These are phyloP conservation scores for Dioctria linearis DNA, from an alignment of 2,888 invertebrate species.

Conservation along the genomic window DNA sequence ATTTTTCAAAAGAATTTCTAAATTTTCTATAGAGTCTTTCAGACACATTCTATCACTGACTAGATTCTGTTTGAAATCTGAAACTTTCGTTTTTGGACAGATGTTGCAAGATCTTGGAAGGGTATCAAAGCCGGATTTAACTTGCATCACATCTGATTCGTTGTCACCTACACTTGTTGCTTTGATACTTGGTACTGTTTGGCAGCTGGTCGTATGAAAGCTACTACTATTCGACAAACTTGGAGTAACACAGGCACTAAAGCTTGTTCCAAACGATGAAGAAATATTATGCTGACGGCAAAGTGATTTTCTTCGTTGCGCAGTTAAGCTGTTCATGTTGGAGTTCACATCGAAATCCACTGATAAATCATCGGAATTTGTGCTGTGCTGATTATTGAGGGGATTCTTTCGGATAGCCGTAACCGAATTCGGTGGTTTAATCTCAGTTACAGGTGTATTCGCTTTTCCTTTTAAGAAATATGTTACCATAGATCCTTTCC, in stretches of 20 bases:
- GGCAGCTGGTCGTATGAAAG: slow-evolving; percentile 63
- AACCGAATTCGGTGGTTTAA: background rate
- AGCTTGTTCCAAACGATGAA: slow-evolving; percentile 69
- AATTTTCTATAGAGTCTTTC: slow-evolving; percentile 70
- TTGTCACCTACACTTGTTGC: slow-evolving; percentile 63
- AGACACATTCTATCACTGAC: slow-evolving; percentile 64
- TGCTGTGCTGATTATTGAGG: slow-evolving; percentile 62
- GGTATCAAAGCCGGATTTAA: slow-evolving; percentile 23
- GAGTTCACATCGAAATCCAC: slow-evolving; percentile 67
- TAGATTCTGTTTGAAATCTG: slow-evolving; percentile 67
- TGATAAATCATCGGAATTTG: slow-evolving; percentile 65
- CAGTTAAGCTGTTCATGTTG: slow-evolving; percentile 67
- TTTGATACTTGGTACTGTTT: slow-evolving; percentile 61
- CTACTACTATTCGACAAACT: slow-evolving; percentile 69
- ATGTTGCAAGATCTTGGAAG: slow-evolving; percentile 47
- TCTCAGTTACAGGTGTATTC: slow-evolving; percentile 11
- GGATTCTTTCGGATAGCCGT: slow-evolving; percentile 24
- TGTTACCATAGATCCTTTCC: slow-evolving; percentile 95
- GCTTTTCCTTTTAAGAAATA: slow-evolving; percentile 76
- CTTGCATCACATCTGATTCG: slow-evolving; percentile 54
- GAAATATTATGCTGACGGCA: slow-evolving; percentile 70
- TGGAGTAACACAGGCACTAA: slow-evolving; percentile 66
- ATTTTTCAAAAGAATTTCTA: slow-evolving; percentile 70
- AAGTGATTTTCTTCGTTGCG: slow-evolving; percentile 69
- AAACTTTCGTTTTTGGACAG: slow-evolving; percentile 64